Base-by-base conservation (phyloP, 1,140 invertebrate genomes). In the Stegodyphus dumicola region DNA sequence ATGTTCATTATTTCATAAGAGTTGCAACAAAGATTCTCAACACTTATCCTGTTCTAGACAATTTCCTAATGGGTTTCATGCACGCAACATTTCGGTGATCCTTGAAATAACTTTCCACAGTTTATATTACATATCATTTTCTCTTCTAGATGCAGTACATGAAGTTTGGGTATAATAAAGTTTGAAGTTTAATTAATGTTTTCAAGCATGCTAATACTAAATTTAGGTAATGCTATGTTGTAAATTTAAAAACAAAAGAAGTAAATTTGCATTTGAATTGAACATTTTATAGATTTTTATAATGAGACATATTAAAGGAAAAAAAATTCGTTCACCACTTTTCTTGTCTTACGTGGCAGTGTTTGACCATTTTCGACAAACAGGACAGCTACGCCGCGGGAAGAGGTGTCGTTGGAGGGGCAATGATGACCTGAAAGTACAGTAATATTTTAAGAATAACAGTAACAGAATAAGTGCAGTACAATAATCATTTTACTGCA, bases 301-400 rank as follows among this genome's bases (percentile, higher is more conserved):
- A 5, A 60, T 15, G 9, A 60, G 9, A 60, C 9, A 15, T 9
- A 60, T 15, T 11, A 60, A 60, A 60, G 15, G 15, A 15, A 60
- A 60, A 60, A 0, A 15, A 11, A 2, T 60, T 9, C 56, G 9
- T 11, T 15, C 9, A 11, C 9, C 56, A 11, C 15, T 60, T 15
- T 60, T 60, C 56, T 60, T 5, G 6, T 51, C 80, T 74, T 54
- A 75, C 80, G 70, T 83, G 80, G 80, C 80, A 75, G 80, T 83
- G 80, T 74, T 75, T 67, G 51, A 79, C 80, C 70, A 13, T 18
- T 75, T 11, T 60, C 53, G 60, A 75, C 75, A 15, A 15, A 7
- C 13, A 18, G 17, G 64, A n/a, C 11, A 15, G 66, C 56, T 83
- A 83, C 71, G 56, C 70, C n/a, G 80, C 56, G 6, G 80, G 80